Conservation (phyloP, 2,888 invertebrate species). For the Tetropium fuscum region DNA sequence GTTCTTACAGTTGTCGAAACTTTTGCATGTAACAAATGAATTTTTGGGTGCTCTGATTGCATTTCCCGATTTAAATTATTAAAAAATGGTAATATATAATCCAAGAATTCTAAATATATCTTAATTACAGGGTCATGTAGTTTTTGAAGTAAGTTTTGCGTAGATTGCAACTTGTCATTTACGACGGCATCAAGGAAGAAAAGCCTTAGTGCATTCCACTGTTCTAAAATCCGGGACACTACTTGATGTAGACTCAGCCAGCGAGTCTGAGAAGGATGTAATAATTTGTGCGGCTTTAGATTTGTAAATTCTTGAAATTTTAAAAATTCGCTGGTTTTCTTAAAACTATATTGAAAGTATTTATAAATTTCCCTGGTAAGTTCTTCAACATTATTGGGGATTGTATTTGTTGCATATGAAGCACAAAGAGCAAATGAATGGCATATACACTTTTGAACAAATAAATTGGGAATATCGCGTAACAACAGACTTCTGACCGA, state of each 20-base stretch:
- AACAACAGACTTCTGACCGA: no score
- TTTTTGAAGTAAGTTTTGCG: not conserved
- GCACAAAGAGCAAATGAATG: no score
- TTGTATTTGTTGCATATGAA: no score
- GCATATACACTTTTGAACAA: no score
- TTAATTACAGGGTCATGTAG: not conserved
- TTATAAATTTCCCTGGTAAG: no score
- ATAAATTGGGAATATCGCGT: no score
- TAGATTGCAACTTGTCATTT: not conserved
- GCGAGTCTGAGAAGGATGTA: constrained; percentile 32
- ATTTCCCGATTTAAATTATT: constrained; percentile 23
- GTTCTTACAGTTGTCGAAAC: not conserved
- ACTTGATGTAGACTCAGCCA: constrained; percentile 36
- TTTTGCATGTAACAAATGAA: not conserved
- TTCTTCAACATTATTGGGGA: no score
- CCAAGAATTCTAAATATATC: constrained; percentile 25
- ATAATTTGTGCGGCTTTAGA: constrained; percentile 29
- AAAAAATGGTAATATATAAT: constrained; percentile 20
- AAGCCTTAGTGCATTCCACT: constrained; percentile 24
- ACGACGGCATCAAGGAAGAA: constrained; percentile 9
- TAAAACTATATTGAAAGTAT: no score
- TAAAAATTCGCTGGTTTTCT: no score
- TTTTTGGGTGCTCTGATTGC: not conserved
- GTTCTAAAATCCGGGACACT: constrained; percentile 26
- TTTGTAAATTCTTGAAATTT: constrained; percentile 31